Evolutionary conservation across 2,113 vertebrate species (phyloP), one percentile per base, ranked within the genome.

Genomic region (Ictalurus furcatus): DNA sequence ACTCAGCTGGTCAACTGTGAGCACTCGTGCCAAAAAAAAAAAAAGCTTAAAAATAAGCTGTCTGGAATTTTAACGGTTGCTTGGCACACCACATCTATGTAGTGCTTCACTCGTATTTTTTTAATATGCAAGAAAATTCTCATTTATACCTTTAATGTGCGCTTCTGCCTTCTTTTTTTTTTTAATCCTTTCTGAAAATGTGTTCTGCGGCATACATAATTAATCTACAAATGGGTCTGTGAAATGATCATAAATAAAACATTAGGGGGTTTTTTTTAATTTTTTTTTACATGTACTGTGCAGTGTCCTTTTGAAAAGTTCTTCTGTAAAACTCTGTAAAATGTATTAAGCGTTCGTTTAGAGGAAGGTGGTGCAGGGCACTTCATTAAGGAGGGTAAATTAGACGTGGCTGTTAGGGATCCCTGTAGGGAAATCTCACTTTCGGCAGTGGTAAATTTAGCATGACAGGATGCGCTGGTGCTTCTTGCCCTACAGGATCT

Each of bases 21-120:
- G 90, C 94, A 95, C 92, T 92, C 94, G 93, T 94, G 93, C 93
- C 94, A 94, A 94, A 4, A 40, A 40, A 40, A 40, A 48, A 48
- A 84, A 93, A 58, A 4, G 16, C n/a, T 30, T 92, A 86, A 89
- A 92, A 94, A 93, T 94, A 94, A 93, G 90, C 92, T 87, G 92
- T 88, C 92, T 94, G 92, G 91, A 94, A 96, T 95, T 94, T 91
- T 90, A 90, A 85, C 83, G 90, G 90, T 94, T 73, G 93, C 90
- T 92, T 90, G 34, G 37, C 34, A 23, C 56, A 63, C 34, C 37
- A 28, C 23, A 25, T 84, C 17, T 40, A 14, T 84, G 9, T 16
- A 83, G 5, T 56, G 14, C 52, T 56, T 52, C 44, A 76, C 21
- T 76, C 9, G 1, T 34, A 44, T 74, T 74, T 1, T 56, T 54